phyloP scores from a whole-genome alignment of 2,888 invertebrate genomes.

The Drosophila incognita region DNA sequence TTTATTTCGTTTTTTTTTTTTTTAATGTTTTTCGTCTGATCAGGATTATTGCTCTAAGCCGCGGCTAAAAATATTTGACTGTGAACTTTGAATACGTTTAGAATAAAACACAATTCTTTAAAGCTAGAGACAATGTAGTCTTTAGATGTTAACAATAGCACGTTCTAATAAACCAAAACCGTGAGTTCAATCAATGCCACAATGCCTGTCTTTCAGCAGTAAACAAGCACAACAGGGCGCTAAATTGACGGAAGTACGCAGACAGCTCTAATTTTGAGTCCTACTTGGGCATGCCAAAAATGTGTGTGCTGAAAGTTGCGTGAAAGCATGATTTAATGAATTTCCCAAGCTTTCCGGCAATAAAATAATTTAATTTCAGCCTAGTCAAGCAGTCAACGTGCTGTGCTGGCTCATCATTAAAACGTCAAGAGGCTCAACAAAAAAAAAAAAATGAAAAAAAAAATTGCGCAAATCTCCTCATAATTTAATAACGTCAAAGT shows the following conservation, averaged over 20 bases:
- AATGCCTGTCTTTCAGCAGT: conserved; percentile 34
- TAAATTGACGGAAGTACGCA: conserved; percentile 40
- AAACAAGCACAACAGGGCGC: conserved; percentile 42
- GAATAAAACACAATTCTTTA: conserved; percentile 4
- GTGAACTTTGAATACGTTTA: background rate
- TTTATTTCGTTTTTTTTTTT: conserved; percentile 5
- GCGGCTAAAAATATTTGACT: conserved; percentile 12
- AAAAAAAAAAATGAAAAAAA: conserved; percentile 29
- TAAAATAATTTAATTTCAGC: conserved; percentile 79
- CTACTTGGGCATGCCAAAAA: conserved; percentile 54
- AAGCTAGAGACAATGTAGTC: conserved; percentile 17
- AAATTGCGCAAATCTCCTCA: conserved; percentile 76
- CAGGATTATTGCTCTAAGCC: conserved; percentile 46
- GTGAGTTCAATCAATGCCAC: conserved; percentile 46
- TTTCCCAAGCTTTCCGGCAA: conserved; percentile 73
- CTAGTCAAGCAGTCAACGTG: conserved; percentile 42
- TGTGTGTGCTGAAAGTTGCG: conserved; percentile 63
- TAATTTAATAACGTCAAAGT: conserved; percentile 77
- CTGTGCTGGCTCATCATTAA: conserved; percentile 67
- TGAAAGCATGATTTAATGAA: conserved; percentile 74
- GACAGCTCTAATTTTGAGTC: conserved; percentile 30
- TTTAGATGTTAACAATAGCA: conserved; percentile 41
- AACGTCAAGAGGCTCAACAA: conserved; percentile 71
- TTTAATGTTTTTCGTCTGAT: conserved; percentile 21
- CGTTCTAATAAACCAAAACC: conserved; percentile 55